These are phyloP conservation scores for Cephus nigrinus DNA, from an alignment of 2,888 invertebrate genomes.

Conservation along the genomic window DNA sequence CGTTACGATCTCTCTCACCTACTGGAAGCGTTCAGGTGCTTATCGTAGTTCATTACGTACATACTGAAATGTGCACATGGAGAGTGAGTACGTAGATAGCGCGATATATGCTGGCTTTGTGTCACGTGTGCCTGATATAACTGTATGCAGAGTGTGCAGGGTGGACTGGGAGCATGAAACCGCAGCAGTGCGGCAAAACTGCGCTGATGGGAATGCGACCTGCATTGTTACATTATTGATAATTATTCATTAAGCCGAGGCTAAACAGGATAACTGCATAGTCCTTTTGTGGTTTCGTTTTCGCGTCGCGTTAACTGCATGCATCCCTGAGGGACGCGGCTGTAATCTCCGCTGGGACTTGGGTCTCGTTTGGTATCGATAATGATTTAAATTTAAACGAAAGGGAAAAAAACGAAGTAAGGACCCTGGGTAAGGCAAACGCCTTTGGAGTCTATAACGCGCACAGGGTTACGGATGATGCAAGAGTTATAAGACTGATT, in stretches of 20 bases:
- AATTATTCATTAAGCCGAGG: conserved; percentile 33
- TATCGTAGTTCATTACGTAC: not conserved
- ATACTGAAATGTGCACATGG: not conserved
- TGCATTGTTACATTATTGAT: conserved; percentile 26
- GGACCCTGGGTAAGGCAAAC: not conserved
- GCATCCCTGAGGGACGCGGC: not conserved
- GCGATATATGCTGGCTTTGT: conserved; percentile 8
- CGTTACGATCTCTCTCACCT: not conserved
- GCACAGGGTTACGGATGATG: not conserved
- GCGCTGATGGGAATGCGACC: conserved; percentile 22
- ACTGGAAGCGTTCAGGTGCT: not conserved
- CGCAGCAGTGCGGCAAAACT: conserved; percentile 38
- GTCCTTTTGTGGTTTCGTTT: not conserved
- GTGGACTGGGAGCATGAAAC: conserved; percentile 29
- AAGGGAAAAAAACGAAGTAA: not conserved
- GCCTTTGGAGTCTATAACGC: not conserved
- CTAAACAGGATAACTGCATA: not conserved
- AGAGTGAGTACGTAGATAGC: not conserved
- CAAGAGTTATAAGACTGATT: conserved; percentile 15
- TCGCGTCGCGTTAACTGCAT: conserved; percentile 3
- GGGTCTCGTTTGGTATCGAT: not conserved
- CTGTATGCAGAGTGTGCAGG: conserved; percentile 9
- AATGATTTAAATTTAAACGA: not conserved
- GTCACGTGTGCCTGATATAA: conserved; percentile 22
- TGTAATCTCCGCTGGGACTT: not conserved